Conservation (phyloP, 2,113 vertebrate species). For the Xenopus tropicalis region UCB_Xtro_10.0 CM004446.2:143797501-143798000, state of each 20-base stretch:
- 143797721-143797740: background rate
- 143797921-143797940: too few species aligned
- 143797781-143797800: constrained; percentile 49
- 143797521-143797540: too few species aligned
- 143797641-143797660: background rate
- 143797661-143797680: background rate
- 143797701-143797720: background rate
- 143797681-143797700: background rate
- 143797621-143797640: too few species aligned
- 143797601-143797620: too few species aligned
- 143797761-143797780: constrained; percentile 46
- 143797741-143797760: constrained; percentile 9
- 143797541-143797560: too few species aligned
- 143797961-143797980: too few species aligned
- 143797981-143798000: too few species aligned
- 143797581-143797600: too few species aligned
- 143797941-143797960: too few species aligned
- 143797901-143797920: too few species aligned
- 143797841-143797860: constrained; percentile 39
- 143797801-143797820: constrained; percentile 49
- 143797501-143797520: too few species aligned
- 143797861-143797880: constrained; percentile 16
- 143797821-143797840: constrained; percentile 31
- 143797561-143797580: too few species aligned
- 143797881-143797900: background rate